Base-by-base conservation (phyloP, 2,888 invertebrate genomes). In the Noctua fimbriata region DNA sequence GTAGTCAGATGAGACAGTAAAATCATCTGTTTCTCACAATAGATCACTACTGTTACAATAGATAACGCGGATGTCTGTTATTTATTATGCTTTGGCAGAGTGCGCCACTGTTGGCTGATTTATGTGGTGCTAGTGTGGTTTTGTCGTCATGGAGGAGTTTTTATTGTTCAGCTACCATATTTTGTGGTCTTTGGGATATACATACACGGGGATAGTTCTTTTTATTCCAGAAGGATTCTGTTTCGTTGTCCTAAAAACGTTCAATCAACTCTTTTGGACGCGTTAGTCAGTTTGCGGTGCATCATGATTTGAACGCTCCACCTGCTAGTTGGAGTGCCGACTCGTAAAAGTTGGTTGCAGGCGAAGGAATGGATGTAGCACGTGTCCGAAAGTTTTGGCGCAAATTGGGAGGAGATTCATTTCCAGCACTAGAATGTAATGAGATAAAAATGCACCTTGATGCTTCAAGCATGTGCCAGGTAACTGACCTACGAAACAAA, bases 1-100 rank as follows among this genome's bases (percentile, higher is more conserved):
- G 67, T 52, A 65, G 24, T 69, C 47, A 49, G 74, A 32, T 36
- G 69, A 58, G 28, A 84, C 85, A 85, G 74, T 85, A 52, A 85
- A 78, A 85, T 74, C 63, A 74, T 82, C 32, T 85, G 74, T 82
- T 63, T 69, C 52, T 47, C 70, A 82, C 79, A 79, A 85, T 79
- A 79, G 75, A 75, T 79, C 21, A 52, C 67, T 71, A 76, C 72
- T 76, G 72, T 76, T 86, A 71, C 44, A 65, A 86, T 86, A 82
- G 67, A 86, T 82, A 81, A 83, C 52, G 1, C 18, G 28, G 12
- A 24, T 36, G 60, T 28, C 60, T 76, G 9, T 78, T 67, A 69
- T 77, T 75, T 82, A 86, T 78, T 82, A 63, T 69, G 7, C 18
- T n/a, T 36, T 12, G 41, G 76, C 24, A 73, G 60, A 83, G 71